phyloP scores from a whole-genome alignment of 2,888 invertebrate genomes.

The Polydrusus cervinus region DNA sequence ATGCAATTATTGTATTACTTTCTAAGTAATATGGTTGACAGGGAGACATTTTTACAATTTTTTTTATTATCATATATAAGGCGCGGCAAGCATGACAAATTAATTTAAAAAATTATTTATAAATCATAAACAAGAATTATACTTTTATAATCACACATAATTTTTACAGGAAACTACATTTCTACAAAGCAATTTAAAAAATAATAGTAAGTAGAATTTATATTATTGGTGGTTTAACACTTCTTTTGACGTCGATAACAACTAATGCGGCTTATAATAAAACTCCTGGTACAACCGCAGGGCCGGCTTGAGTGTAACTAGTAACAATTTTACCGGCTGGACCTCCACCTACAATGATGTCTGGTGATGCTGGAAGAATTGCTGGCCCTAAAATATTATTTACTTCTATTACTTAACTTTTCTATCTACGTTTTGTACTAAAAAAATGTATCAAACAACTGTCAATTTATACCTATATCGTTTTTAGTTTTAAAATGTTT shows the following conservation, averaged over 20 bases:
- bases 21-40: background rate
- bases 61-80: background rate
- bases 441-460: no score
- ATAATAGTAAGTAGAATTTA: no score
- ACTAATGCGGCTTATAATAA: slow-evolving; percentile 31
- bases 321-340: slow-evolving; percentile 60
- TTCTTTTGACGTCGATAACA: background rate
- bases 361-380: slow-evolving; percentile 42
- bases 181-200: no score
- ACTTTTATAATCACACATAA: no score
- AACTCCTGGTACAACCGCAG: slow-evolving; percentile 57
- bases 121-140: no score
- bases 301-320: slow-evolving; percentile 58
- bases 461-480: no score
- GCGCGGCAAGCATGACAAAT: background rate
- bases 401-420: no score
- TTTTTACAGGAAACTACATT: no score
- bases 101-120: background rate
- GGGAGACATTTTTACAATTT: background rate
- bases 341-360: slow-evolving; percentile 54
- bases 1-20: slow-evolving; percentile 1
- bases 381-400: slow-evolving; percentile 38
- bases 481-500: no score
- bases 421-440: no score
- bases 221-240: no score